Conservation (phyloP, 2,113 vertebrate species). For the Bubalus kerabau region DNA sequence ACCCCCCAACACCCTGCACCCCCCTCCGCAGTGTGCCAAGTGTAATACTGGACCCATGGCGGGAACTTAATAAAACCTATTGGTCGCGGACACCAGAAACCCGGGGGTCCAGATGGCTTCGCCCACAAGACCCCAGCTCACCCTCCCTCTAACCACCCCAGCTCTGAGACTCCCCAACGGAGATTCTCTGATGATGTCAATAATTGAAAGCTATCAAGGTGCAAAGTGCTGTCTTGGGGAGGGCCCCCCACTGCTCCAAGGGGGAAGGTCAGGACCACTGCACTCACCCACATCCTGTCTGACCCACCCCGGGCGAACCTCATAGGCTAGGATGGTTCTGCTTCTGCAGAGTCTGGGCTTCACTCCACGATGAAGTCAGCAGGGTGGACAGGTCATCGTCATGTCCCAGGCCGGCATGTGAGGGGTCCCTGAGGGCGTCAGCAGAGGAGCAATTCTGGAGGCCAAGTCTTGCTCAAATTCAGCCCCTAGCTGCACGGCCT, state of each 20-base stretch:
- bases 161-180: background rate
- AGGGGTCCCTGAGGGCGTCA: fast-evolving
- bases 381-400: too few relatives aligned
- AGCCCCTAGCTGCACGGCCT: fast-evolving
- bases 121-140: fast-evolving
- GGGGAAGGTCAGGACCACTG: background rate
- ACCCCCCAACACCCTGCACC: background rate
- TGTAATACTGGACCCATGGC: fast-evolving
- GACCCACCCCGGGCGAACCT: fast-evolving
- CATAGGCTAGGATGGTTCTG: fast-evolving
- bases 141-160: background rate
- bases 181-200: fast-evolving
- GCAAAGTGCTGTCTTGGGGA: background rate
- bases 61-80: background rate
- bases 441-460: background rate
- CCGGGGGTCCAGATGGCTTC: background rate
- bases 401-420: background rate
- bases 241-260: fast-evolving
- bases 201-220: background rate
- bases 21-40: background rate
- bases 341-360: background rate
- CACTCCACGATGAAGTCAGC: fast-evolving
- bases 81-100: fast-evolving
- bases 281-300: fast-evolving
- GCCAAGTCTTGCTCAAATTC: background rate